Evolutionary conservation across 2,888 invertebrate genomes (phyloP), one percentile per base, ranked within the genome.

Genomic region (Carpatolechia fugitivella): DNA sequence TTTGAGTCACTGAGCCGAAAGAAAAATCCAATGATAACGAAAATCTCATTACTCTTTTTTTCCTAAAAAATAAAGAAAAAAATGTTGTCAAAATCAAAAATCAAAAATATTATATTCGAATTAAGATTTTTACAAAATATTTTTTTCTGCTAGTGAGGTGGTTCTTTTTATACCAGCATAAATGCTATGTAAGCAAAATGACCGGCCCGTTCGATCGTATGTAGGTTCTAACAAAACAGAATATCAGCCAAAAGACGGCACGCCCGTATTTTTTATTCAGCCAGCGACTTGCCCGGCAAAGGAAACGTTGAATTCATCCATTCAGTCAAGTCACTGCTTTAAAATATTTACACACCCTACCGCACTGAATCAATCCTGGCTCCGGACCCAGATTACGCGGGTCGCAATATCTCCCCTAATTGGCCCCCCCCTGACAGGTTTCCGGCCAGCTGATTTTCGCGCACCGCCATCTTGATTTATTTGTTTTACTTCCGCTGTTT

Each of bases 351-450:
- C 61, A 68, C 64, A 57, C 65, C 61, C 66, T 61, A 69, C 78
- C 76, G 66, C 68, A 72, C 67, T 76, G 80, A 78, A 80, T 81
- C 82, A 80, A 81, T 80, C 76, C 63, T 65, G 66, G 62, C 55
- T 65, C 66, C 62, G 64, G 65, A 65, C 65, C 62, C 66, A 69
- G 72, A 76, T 78, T 78, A 70, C 69, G 66, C 60, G 57, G 70
- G 62, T 72, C 73, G 70, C 75, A 67, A 72, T 79, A 75, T 77
- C 74, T 80, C 72, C 67, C 69, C 63, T 78, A 76, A 78, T 74
- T 77, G 70, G 65, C 58, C 63, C 65, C 60, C n/a, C 61, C 61
- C 64, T 68, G 66, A 64, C 65, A 64, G 63, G 61, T 59, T 59
- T 55, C 58, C 55, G 58, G 57, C 49, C 57, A 60, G 63, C 56